Base-by-base conservation (phyloP, 2,113 vertebrate species). In the Sigmodon hispidus region DNA sequence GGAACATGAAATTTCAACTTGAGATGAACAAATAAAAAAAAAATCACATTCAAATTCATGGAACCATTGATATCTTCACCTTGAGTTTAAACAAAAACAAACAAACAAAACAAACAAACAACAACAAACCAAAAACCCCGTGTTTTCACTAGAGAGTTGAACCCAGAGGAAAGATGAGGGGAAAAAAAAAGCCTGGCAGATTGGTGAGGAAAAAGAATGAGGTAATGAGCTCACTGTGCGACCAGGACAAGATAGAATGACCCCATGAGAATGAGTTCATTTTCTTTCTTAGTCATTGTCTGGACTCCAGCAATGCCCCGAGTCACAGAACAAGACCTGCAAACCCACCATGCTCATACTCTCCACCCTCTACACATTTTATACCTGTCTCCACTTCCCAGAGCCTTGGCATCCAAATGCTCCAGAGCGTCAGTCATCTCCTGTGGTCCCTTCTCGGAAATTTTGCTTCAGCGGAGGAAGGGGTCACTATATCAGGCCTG, bases 331-430 rank as follows among this genome's bases (percentile, higher is more conserved):
- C 48, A 87, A 45, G 43, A 11, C 52, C 31, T 34, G 31, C 17
- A 22, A n/a, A 26, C 29, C 43, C 55, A 0, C 69, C 29, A 0
- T 3, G 9, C 57, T 45, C 1, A 5, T 10, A 1, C 43, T 10
- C 45, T 55, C 50, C 29, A 4, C 31, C 7, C 65, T 91, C 69
- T 65, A 7, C 24, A 7, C 21, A 11, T 31, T 77, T 0, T 2
- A 40, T 69, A 2, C 34, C 59, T 55, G 9, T 29, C n/a, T 50
- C 77, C 8, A 21, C 50, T 7, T 48, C 80, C 67, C 36, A 48
- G 90, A 76, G 31, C 2, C 70, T 87, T 59, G 55, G 45, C 65
- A 24, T 70, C 48, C 43, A 76, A 65, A 48, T 13, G 29, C 61
- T 85, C 76, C 7, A 13, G 43, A 83, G 24, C 12, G 36, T 36